Conservation (phyloP, 2,888 invertebrate genomes). For the Pachydiplax longipennis region DNA sequence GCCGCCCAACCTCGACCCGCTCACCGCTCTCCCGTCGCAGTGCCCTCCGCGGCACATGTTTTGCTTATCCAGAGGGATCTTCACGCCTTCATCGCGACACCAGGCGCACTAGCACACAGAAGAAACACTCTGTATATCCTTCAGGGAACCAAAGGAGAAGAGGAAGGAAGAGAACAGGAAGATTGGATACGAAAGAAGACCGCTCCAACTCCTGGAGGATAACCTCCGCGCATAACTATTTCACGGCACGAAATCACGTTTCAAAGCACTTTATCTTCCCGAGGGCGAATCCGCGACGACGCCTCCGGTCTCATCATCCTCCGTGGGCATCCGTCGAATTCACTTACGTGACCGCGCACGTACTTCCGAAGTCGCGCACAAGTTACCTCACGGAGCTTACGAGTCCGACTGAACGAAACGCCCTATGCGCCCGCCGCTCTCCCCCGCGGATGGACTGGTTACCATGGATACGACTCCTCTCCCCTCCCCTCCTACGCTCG, state of each 20-base stretch:
- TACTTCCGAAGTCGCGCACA: too few species aligned
- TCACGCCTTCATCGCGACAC: background rate
- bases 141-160: background rate
- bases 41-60: background rate
- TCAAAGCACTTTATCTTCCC: background rate
- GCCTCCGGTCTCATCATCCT: background rate
- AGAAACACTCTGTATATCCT: background rate
- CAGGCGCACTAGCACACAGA: background rate
- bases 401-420: background rate
- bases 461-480: background rate
- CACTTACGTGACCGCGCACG: background rate
- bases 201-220: background rate
- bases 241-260: background rate
- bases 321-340: too few species aligned
- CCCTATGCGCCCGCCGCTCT: background rate
- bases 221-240: background rate
- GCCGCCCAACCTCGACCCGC: background rate
- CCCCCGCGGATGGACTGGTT: constrained; percentile 20
- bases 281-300: background rate
- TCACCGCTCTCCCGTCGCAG: background rate
- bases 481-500: background rate
- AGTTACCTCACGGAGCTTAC: background rate
- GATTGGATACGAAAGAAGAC: background rate
- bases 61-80: background rate
- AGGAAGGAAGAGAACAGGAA: background rate